Percentiles rank a stretch among this genome's conserved stretches.
Evolutionary conservation across 2,888 invertebrate genomes (phyloP).

Genomic region (Drosophila vallismaia): DNA sequence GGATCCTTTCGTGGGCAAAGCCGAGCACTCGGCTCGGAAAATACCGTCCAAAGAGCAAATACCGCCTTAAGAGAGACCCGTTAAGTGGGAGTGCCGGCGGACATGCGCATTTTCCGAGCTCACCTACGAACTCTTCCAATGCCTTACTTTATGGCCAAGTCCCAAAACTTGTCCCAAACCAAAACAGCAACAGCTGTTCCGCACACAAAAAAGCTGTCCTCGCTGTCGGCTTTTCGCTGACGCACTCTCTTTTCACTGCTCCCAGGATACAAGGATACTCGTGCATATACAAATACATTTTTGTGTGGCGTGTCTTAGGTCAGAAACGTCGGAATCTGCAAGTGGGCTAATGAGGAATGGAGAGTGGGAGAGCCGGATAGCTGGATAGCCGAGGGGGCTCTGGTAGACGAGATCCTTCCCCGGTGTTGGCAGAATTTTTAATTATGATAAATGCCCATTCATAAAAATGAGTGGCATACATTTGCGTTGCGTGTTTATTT

Average conservation of each 20-base stretch:
- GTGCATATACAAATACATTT: slow-evolving; percentile 1
- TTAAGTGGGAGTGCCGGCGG: slow-evolving; percentile 63
- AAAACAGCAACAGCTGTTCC: slow-evolving; percentile 69
- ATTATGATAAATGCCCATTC: slow-evolving; percentile 79
- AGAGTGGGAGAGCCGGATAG: neutral
- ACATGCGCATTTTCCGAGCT: slow-evolving; percentile 33
- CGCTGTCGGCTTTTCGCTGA: slow-evolving; percentile 44
- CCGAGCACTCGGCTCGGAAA: slow-evolving; percentile 30
- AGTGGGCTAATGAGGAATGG: slow-evolving; percentile 3
- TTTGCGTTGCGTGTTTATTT: slow-evolving; percentile 67
- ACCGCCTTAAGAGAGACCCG: slow-evolving; percentile 18
- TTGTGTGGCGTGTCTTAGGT: slow-evolving; percentile 76
- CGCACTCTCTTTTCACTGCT: slow-evolving; percentile 53
- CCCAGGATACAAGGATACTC: slow-evolving; percentile 18
- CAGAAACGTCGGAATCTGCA: slow-evolving; percentile 60
- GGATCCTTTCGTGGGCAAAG: slow-evolving; percentile 4
- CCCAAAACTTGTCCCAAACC: slow-evolving; percentile 61
- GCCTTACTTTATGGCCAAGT: slow-evolving; percentile 60
- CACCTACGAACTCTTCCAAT: slow-evolving; percentile 62
- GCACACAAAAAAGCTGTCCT: slow-evolving; percentile 23
- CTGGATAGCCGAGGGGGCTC: neutral
- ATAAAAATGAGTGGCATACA: slow-evolving; percentile 68
- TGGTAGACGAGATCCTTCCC: slow-evolving; percentile 22
- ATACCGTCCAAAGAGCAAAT: slow-evolving; percentile 41
- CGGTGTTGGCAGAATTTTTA: slow-evolving; percentile 71